Evolutionary conservation across 2,888 invertebrate species (phyloP).

Genomic region (Lysandra bellargus): DNA sequence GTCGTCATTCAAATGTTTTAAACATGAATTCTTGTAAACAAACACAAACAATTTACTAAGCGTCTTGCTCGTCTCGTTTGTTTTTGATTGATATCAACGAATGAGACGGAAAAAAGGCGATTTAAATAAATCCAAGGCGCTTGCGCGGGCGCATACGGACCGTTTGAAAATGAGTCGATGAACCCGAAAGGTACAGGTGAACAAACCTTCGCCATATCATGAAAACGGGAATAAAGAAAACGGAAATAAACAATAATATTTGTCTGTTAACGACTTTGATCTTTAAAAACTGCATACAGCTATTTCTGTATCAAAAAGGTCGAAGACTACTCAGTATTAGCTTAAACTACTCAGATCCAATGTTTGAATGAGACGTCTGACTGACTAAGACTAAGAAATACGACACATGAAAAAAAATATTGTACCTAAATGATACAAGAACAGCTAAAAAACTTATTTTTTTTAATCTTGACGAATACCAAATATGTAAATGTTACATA

Average conservation of each 20-base stretch:
- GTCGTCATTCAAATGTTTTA: neutral
- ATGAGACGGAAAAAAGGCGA: neutral
- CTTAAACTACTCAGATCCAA: too few relatives aligned
- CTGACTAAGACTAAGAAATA: too few relatives aligned
- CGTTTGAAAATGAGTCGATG: conserved; percentile 1
- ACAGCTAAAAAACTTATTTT: too few relatives aligned
- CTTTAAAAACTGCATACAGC: neutral
- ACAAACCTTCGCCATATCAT: neutral
- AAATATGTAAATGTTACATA: too few relatives aligned
- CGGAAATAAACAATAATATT: neutral
- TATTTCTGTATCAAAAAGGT: neutral
- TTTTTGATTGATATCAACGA: neutral
- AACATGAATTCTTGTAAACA: neutral
- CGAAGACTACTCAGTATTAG: too few relatives aligned
- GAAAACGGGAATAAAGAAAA: neutral
- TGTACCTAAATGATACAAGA: too few relatives aligned
- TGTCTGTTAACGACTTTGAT: neutral
- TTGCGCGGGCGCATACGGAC: neutral
- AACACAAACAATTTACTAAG: neutral
- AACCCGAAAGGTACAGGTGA: conserved; percentile 11
- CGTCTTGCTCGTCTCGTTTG: neutral
- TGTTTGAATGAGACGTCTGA: too few relatives aligned
- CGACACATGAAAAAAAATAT: too few relatives aligned
- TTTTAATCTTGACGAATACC: too few relatives aligned
- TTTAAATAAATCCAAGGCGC: conserved; percentile 2